Base-by-base conservation (phyloP, 2,888 invertebrate species). In the Cephus pygmeus region DNA sequence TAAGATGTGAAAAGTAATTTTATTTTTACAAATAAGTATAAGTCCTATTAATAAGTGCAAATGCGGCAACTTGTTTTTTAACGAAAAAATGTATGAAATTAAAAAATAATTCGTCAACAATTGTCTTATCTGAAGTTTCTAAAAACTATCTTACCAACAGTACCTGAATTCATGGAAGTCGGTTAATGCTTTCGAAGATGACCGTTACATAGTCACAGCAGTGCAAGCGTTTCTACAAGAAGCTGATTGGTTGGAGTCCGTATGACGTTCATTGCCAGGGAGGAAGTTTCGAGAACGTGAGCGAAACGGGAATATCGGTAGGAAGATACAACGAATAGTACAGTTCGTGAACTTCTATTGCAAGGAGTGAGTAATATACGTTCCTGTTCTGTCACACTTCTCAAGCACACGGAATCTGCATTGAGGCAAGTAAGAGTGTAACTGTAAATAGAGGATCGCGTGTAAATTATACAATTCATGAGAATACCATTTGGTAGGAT, bases 281-380 rank as follows among this genome's bases (percentile, higher is more conserved):
- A 83, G 83, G 88, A 89, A 89, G 85, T 87, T 89, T 89, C 88
- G 88, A 89, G 88, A 89, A 89, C 86, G 82, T 83, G 79, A 79
- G 79, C 56, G 79, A 77, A 79, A 75, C 83, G 73, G 83, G 78
- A 78, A 82, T 83, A 84, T 82, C 80, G 79, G 83, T 82, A 81
- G 79, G 79, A 84, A 77, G 79, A 79, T 79, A 82, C 80, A 80
- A 79, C 81, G 80, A 78, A 83, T 76, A 75, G 79, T 79, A 75
- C 81, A 82, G 82, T 85, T 85, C 82, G 79, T 81, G 73, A 79
- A 82, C 79, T 80, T 80, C 81, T 80, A 75, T 79, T 79, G 68
- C 77, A 80, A 76, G 77, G 77, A 75, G 76, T 79, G 77, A 81
- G 73, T 76, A 74, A 83, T 73, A 73, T 56, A 75, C 35, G 75